Conservation (phyloP, 2,113 vertebrate genomes). For the Epinephelus fuscoguttatus region DNA sequence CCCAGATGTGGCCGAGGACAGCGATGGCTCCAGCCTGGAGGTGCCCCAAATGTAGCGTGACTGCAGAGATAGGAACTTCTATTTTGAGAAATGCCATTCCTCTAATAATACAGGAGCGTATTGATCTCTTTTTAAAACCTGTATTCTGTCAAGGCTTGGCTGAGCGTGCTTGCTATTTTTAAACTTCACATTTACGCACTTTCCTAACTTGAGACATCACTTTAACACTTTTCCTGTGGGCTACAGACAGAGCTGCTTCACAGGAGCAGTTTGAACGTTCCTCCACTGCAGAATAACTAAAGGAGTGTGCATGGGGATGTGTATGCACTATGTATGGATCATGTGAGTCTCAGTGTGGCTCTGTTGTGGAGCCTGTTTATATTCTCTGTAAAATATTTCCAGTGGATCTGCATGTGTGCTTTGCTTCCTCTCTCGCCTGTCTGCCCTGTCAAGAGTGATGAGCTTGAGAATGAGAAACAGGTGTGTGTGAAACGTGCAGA, state of each 20-base stretch:
- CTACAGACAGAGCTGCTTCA: not conserved
- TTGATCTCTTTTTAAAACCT: conserved; percentile 35
- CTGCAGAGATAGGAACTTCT: conserved; percentile 51
- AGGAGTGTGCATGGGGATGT: conserved; percentile 4
- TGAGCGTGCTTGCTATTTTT: conserved; percentile 29
- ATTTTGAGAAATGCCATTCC: conserved; percentile 57
- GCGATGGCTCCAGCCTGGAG: conserved; percentile 58
- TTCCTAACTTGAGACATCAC: not conserved
- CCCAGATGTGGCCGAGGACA: conserved; percentile 74
- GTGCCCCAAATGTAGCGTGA: conserved; percentile 66
- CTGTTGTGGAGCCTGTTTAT: conserved; percentile 58
- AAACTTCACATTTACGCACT: conserved; percentile 17
- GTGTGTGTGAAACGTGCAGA: conserved; percentile 78
- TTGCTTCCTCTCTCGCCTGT: conserved; percentile 60
- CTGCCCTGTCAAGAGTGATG: conserved; percentile 74
- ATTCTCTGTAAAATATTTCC: conserved; percentile 58
- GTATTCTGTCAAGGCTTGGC: conserved; percentile 21
- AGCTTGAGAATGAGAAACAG: conserved; percentile 83
- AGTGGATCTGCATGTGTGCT: conserved; percentile 47
- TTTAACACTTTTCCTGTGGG: conserved; percentile 11
- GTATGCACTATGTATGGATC: conserved; percentile 30
- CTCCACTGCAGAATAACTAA: conserved; percentile 4
- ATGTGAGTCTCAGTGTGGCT: conserved; percentile 36
- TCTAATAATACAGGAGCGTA: not conserved
- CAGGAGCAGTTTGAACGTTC: conserved; percentile 1